Conservation (phyloP, 2,797 vertebrate genomes). For the Heliangelus exortis region DNA sequence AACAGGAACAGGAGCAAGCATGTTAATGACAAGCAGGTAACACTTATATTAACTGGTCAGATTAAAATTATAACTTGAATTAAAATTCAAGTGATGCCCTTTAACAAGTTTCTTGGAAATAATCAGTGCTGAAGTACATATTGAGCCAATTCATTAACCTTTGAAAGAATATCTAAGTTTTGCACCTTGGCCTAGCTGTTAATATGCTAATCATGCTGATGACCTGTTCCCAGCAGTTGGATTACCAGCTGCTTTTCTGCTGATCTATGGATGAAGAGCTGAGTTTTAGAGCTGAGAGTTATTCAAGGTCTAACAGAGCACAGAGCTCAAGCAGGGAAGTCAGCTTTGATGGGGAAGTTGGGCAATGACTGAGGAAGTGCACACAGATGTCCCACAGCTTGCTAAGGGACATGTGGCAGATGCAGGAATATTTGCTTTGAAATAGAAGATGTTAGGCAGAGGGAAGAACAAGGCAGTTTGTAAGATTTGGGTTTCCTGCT, state of each 20-base stretch:
- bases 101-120: slow-evolving; percentile 44
- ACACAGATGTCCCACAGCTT: neutral
- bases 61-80: slow-evolving; percentile 49
- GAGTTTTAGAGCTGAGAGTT: neutral
- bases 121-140: slow-evolving; percentile 15
- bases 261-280: neutral
- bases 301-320: neutral
- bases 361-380: neutral
- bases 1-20: neutral
- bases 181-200: slow-evolving; percentile 29
- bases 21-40: neutral
- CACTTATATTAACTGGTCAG: neutral
- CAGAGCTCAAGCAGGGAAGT: neutral
- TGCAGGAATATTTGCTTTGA: neutral
- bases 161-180: slow-evolving; percentile 11
- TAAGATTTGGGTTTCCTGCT: neutral
- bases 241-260: slow-evolving; percentile 8
- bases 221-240: slow-evolving; percentile 1
- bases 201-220: slow-evolving; percentile 8
- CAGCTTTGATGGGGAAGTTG: neutral
- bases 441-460: neutral
- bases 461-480: neutral
- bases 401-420: neutral
- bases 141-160: slow-evolving; percentile 45
- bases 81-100: slow-evolving; percentile 35